phyloP scores from a whole-genome alignment of 2,797 vertebrate species.

The Coendou prehensilis region DNA sequence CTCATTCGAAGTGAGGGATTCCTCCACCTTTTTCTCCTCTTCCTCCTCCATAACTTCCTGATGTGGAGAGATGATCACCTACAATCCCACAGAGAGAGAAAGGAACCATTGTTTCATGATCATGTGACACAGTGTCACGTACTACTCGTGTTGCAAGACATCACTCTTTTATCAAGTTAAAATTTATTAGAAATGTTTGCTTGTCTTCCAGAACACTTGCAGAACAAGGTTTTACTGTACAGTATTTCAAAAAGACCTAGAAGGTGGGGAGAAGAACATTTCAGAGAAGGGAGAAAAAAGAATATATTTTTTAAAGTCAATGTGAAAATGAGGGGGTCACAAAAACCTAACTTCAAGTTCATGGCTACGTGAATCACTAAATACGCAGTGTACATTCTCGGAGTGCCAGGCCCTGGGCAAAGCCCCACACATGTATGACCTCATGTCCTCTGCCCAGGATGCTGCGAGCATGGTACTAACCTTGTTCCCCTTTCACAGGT shows the following conservation, averaged over 20 bases:
- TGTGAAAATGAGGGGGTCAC: conserved; percentile 19
- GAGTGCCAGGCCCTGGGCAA: background rate
- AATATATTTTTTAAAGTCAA: background rate
- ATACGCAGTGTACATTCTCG: accelerated
- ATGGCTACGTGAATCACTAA: background rate
- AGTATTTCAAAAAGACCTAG: background rate
- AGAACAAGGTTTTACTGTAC: background rate
- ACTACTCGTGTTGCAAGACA: background rate
- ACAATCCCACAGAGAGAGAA: background rate
- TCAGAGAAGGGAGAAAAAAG: background rate
- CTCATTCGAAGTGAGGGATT: background rate
- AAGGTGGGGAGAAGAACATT: background rate
- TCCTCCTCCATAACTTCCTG: background rate
- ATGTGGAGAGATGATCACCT: background rate
- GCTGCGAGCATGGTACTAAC: background rate
- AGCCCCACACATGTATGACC: accelerated
- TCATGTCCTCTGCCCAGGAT: background rate
- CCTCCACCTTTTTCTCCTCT: background rate
- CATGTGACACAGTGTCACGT: background rate
- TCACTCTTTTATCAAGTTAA: background rate
- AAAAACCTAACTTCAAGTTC: background rate
- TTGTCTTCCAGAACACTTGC: background rate
- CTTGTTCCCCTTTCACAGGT: background rate
- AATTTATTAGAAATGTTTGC: background rate
- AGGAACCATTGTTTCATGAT: background rate